Conservation (phyloP, 2,888 invertebrate species). For the Nipponacmea schrenckii region DNA sequence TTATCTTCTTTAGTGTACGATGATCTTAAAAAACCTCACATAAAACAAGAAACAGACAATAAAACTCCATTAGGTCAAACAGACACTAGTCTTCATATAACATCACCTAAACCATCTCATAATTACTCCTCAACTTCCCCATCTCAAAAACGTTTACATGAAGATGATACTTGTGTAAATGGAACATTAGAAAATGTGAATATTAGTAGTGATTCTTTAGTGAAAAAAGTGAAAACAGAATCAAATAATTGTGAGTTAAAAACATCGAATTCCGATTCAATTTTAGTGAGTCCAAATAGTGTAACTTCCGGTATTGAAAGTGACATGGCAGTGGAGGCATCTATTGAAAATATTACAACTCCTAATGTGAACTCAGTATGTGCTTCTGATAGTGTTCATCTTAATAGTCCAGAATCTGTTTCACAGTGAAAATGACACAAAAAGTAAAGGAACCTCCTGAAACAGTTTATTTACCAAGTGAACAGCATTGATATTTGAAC, state of each 20-base stretch:
- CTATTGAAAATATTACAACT: not conserved
- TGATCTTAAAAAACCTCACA: slow-evolving; percentile 68
- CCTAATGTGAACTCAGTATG: not conserved
- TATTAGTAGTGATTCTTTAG: slow-evolving; percentile 13
- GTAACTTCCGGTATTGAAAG: not conserved
- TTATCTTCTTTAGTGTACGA: slow-evolving; percentile 71
- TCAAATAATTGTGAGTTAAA: slow-evolving; percentile 24
- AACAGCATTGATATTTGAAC: no score
- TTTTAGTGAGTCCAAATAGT: not conserved
- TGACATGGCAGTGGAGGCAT: not conserved
- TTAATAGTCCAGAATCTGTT: slow-evolving; percentile 22
- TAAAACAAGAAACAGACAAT: slow-evolving; percentile 46
- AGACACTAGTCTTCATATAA: slow-evolving; percentile 1
- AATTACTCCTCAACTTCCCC: slow-evolving; percentile 29
- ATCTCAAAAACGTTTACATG: slow-evolving; percentile 15
- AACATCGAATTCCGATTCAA: slow-evolving; percentile 26
- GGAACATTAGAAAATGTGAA: slow-evolving; percentile 4
- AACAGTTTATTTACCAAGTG: no score
- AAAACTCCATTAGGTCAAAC: slow-evolving; percentile 17
- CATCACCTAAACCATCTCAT: slow-evolving; percentile 26
- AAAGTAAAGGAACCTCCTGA: no score
- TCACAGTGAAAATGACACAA: slow-evolving; percentile 10
- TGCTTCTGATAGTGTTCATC: no score
- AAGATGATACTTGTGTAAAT: not conserved
- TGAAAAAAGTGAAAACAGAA: slow-evolving; percentile 33